Conservation (phyloP, 2,888 invertebrate species). For the Hemicrepidius hirtus region DNA sequence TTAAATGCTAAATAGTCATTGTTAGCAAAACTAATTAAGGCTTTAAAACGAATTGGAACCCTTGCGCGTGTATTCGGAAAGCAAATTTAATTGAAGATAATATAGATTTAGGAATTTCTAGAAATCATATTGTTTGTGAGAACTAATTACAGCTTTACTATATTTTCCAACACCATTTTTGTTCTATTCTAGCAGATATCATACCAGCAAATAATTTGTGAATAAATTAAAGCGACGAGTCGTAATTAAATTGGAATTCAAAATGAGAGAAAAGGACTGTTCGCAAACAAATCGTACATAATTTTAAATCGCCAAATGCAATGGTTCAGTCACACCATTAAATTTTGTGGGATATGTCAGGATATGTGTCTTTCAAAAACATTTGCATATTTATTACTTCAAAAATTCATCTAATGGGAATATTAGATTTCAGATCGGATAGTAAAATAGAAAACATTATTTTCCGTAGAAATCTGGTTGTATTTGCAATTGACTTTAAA, state of each 20-base stretch:
- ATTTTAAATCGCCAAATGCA: too few relatives aligned
- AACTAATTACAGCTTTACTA: constrained; percentile 42
- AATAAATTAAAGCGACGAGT: background rate
- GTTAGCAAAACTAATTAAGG: constrained; percentile 59
- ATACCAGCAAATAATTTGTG: background rate
- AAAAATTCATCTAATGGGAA: too few relatives aligned
- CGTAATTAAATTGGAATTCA: background rate
- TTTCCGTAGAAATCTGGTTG: too few relatives aligned
- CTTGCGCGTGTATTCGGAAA: constrained; percentile 44
- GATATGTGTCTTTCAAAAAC: too few relatives aligned
- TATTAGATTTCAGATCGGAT: too few relatives aligned
- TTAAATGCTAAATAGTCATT: constrained; percentile 61
- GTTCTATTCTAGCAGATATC: constrained; percentile 1
- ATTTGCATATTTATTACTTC: too few relatives aligned
- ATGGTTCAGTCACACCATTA: too few relatives aligned
- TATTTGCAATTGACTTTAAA: too few relatives aligned
- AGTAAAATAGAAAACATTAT: too few relatives aligned
- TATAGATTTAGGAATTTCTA: constrained; percentile 47
- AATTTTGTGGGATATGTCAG: too few relatives aligned
- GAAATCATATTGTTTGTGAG: constrained; percentile 49
- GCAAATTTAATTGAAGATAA: constrained; percentile 51
- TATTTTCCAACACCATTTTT: constrained; percentile 5
- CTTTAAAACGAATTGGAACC: constrained; percentile 52
- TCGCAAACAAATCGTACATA: too few relatives aligned
- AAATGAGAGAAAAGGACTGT: too few relatives aligned